These are phyloP conservation scores for Pseudolaguvia tuberculata DNA, from an alignment of 2,113 vertebrate species.

Conservation along the genomic window DNA sequence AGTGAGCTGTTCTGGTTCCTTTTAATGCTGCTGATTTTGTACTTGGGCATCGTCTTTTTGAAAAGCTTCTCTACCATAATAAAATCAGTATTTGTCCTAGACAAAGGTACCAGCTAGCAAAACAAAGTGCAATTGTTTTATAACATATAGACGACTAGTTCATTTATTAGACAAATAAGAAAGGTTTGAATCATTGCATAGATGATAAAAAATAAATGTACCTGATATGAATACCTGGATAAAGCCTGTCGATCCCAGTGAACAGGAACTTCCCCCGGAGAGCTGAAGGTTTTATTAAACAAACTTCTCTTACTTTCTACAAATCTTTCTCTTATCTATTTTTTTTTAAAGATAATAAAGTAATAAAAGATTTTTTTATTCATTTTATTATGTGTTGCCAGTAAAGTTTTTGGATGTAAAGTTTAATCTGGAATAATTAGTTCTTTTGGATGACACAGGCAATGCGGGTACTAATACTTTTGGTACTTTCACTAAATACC, in stretches of 20 bases:
- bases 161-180: background rate
- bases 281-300: slow-evolving; percentile 38
- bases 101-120: slow-evolving; percentile 67
- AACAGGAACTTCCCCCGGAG: slow-evolving; percentile 65
- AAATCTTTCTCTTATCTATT: background rate
- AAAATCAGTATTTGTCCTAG: slow-evolving; percentile 56
- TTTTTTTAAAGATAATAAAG: background rate
- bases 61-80: slow-evolving; percentile 64
- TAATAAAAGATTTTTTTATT: too few species aligned
- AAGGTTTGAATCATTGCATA: background rate
- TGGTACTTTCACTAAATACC: too few species aligned
- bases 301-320: background rate
- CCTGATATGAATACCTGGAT: slow-evolving; percentile 77
- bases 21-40: slow-evolving; percentile 67
- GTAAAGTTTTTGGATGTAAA: too few species aligned
- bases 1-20: slow-evolving; percentile 80
- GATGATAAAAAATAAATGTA: slow-evolving; percentile 50
- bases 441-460: too few species aligned
- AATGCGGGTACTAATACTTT: too few species aligned
- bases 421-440: too few species aligned
- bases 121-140: slow-evolving; percentile 1
- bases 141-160: background rate
- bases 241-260: slow-evolving; percentile 78
- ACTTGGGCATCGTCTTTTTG: slow-evolving; percentile 68
- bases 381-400: too few species aligned